These are phyloP conservation scores for Myotis lucifugus DNA, from an alignment of 2,113 vertebrate genomes.

Conservation along the genomic window DNA sequence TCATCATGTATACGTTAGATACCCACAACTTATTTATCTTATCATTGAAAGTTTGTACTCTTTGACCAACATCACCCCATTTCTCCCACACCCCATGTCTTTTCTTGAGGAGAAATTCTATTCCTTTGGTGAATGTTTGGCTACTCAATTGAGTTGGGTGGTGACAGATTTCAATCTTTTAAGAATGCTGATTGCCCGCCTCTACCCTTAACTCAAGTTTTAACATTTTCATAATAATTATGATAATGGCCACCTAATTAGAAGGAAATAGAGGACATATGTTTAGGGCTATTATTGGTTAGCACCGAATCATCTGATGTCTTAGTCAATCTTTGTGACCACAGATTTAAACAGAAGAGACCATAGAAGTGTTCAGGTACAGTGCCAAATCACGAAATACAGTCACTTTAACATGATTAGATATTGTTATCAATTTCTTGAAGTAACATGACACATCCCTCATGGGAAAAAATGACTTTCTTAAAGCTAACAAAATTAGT, in stretches of 20 bases:
- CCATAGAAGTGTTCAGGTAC: neutral
- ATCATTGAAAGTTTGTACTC: neutral
- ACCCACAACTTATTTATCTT: neutral
- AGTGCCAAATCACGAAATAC: neutral
- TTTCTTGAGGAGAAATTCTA: neutral
- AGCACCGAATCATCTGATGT: neutral
- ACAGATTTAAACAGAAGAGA: neutral
- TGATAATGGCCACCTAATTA: neutral
- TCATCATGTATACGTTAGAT: neutral
- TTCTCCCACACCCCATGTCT: neutral
- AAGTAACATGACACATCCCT: neutral
- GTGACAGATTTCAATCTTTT: neutral
- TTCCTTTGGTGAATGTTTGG: neutral
- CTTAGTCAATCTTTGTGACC: neutral
- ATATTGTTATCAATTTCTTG: neutral
- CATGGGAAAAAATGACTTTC: neutral
- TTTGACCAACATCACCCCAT: neutral
- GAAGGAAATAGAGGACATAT: neutral
- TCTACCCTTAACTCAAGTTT: neutral
- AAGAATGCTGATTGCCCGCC: neutral
- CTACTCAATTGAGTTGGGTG: neutral
- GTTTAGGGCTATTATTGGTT: neutral
- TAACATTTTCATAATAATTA: neutral
- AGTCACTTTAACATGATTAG: neutral
- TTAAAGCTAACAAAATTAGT: neutral